phyloP scores from a whole-genome alignment of 1,140 invertebrate species.

The Conus ventricosus region DNA sequence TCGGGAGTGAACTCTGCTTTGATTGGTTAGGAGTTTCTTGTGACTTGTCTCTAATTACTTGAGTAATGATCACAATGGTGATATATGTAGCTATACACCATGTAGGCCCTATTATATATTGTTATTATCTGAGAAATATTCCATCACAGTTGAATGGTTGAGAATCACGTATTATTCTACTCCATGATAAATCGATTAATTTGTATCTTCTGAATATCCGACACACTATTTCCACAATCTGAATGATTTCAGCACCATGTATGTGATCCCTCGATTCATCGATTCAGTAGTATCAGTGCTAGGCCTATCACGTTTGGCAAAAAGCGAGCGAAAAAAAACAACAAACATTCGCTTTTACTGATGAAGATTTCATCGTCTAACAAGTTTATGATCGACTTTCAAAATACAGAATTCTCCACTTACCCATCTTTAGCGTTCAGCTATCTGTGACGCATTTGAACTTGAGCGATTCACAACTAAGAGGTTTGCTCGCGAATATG shows the following conservation, averaged over 20 bases:
- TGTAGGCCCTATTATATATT: too few species aligned
- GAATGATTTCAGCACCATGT: background rate
- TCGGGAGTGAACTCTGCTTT: too few species aligned
- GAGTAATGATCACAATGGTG: too few species aligned
- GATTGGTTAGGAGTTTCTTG: too few species aligned
- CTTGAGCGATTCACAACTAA: background rate
- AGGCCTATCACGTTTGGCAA: background rate
- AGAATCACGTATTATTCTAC: too few species aligned
- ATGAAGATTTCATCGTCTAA: background rate
- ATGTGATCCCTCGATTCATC: background rate
- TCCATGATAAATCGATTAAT: too few species aligned
- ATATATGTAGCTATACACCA: too few species aligned
- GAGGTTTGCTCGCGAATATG: background rate
- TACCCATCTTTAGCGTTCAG: background rate
- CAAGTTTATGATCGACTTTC: background rate
- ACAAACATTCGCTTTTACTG: too few species aligned
- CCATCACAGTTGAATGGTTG: too few species aligned
- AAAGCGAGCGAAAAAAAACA: background rate
- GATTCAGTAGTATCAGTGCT: background rate
- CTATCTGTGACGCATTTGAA: slow-evolving; percentile 13
- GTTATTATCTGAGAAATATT: too few species aligned
- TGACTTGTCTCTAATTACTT: too few species aligned
- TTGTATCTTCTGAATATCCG: background rate
- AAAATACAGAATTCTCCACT: background rate
- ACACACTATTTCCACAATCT: background rate